Conservation (phyloP, 2,797 vertebrate species). For the Cuniculus paca region DNA sequence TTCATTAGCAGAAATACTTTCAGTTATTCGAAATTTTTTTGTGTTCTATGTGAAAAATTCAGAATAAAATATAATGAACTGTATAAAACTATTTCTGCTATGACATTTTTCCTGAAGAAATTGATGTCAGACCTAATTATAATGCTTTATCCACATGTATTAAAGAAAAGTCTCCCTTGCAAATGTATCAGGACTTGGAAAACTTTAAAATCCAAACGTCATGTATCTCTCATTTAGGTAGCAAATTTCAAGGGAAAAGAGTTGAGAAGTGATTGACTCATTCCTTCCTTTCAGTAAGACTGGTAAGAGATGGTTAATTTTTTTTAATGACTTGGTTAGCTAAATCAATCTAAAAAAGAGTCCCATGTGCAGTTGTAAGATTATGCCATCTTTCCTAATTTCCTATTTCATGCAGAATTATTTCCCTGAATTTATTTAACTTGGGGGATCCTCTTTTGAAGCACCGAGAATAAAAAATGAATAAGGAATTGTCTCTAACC, state of each 20-base stretch:
- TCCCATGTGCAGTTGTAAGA: neutral
- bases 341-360: slow-evolving; percentile 1
- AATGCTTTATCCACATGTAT: slow-evolving; percentile 28
- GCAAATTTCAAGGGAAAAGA: slow-evolving; percentile 26
- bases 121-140: neutral
- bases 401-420: neutral
- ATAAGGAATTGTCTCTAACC: neutral
- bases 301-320: neutral
- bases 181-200: slow-evolving; percentile 36
- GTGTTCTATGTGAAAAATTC: neutral
- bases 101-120: slow-evolving; percentile 14
- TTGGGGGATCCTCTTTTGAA: neutral
- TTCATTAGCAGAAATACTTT: slow-evolving; percentile 32
- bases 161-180: neutral
- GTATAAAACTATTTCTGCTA: neutral
- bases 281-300: neutral
- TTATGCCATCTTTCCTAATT: neutral
- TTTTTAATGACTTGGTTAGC: neutral
- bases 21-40: neutral
- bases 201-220: slow-evolving; percentile 46
- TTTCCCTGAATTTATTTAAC: slow-evolving; percentile 10
- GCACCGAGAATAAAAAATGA: neutral
- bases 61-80: neutral
- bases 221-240: neutral
- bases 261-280: neutral